Conservation (phyloP, 2,888 invertebrate genomes). For the Meiosimyza decipiens region DNA sequence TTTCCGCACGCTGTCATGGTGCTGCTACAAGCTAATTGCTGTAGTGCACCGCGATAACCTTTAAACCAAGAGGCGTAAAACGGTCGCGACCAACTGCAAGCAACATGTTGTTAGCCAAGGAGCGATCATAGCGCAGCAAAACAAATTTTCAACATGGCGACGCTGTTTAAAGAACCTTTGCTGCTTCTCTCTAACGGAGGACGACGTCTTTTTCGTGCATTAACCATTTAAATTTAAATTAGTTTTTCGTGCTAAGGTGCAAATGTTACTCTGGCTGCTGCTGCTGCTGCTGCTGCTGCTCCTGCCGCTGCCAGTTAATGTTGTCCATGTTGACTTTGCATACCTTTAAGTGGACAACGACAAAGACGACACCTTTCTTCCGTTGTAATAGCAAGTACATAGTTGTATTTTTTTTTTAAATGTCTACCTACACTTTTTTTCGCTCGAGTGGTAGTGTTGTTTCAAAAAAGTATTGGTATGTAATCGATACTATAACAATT, state of each 20-base stretch:
- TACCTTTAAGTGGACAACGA: conserved; percentile 5
- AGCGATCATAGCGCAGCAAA: neutral
- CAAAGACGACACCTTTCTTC: conserved; percentile 17
- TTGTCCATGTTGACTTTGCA: conserved; percentile 21
- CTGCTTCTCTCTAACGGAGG: neutral
- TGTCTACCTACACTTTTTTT: too few species aligned
- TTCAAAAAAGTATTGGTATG: too few species aligned
- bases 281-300: conserved; percentile 14
- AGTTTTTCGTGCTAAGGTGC: conserved; percentile 40
- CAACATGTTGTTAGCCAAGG: neutral
- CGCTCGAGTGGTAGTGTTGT: too few species aligned
- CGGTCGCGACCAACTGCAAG: conserved; percentile 19
- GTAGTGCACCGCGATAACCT: conserved; percentile 34
- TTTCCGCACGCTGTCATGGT: conserved; percentile 25
- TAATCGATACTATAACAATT: too few species aligned
- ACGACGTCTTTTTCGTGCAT: conserved; percentile 35
- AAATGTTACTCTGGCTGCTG: conserved; percentile 22
- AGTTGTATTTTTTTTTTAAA: neutral
- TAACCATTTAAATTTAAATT: conserved; percentile 42
- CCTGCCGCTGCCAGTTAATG: neutral
- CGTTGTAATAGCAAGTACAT: conserved; percentile 8
- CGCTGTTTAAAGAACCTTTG: neutral
- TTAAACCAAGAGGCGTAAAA: conserved; percentile 33
- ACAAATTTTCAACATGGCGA: neutral
- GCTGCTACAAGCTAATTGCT: conserved; percentile 35